phyloP scores from a whole-genome alignment of 2,797 vertebrate genomes.

The Microhierax caerulescens region DNA sequence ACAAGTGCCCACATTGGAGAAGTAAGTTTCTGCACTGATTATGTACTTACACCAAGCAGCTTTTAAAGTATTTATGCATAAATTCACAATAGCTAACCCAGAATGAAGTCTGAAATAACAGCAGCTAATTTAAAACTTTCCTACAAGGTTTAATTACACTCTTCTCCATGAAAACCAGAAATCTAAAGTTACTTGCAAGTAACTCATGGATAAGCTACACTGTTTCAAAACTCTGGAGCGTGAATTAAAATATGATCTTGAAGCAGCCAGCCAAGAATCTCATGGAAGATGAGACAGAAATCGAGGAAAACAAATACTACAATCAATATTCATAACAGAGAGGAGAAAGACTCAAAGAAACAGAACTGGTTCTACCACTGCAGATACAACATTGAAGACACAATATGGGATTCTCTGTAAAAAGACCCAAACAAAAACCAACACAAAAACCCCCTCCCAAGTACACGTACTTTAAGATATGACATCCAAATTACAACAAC shows the following conservation, averaged over 20 bases:
- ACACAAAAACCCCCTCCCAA: not conserved
- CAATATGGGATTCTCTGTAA: not conserved
- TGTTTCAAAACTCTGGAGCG: not conserved
- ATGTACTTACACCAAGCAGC: not conserved
- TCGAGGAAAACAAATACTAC: not conserved
- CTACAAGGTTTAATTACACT: not conserved
- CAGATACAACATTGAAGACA: not conserved
- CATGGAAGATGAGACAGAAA: not conserved
- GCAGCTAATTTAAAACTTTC: not conserved
- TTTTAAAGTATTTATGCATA: not conserved
- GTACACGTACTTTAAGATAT: not conserved
- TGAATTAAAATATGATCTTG: not conserved
- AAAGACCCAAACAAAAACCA: not conserved
- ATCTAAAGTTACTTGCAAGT: not conserved
- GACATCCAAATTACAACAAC: not conserved
- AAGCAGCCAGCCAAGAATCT: not conserved
- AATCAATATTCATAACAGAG: not conserved
- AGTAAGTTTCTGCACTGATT: not conserved
- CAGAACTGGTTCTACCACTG: not conserved
- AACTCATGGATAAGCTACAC: not conserved
- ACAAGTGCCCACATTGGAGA: not conserved
- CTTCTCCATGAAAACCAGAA: not conserved
- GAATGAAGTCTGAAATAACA: not conserved
- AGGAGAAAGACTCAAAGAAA: not conserved
- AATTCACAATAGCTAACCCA: not conserved